Conservation (phyloP, 2,888 invertebrate species). For the Icerya purchasi region DNA sequence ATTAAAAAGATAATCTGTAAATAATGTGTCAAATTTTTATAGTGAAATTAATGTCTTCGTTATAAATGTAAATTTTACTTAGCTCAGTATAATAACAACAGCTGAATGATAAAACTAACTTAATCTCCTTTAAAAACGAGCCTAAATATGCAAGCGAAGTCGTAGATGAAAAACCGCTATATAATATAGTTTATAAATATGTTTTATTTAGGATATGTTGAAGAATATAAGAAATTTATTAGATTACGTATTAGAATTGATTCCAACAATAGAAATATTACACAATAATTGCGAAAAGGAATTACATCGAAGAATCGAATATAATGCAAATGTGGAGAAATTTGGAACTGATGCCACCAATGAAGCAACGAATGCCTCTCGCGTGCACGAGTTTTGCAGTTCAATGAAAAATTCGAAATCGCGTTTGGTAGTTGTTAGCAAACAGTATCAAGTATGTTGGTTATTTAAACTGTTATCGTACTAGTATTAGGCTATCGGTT, state of each 20-base stretch:
- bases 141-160: no score
- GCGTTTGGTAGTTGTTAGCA: neutral
- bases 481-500: no score
- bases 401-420: neutral
- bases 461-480: neutral
- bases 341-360: neutral
- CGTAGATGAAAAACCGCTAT: no score
- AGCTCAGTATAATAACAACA: no score
- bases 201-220: neutral
- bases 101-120: no score
- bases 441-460: neutral
- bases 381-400: neutral
- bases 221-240: slow-evolving; percentile 8
- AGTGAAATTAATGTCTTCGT: no score
- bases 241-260: slow-evolving; percentile 10
- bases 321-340: neutral
- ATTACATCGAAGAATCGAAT: slow-evolving; percentile 3
- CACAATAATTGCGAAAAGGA: slow-evolving; percentile 7
- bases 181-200: no score
- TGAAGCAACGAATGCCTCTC: slow-evolving; percentile 1
- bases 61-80: no score
- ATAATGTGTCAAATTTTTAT: no score
- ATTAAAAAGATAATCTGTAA: no score
- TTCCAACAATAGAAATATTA: slow-evolving; percentile 8
- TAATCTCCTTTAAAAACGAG: no score